phyloP scores from a whole-genome alignment of 2,797 vertebrate genomes.

The Lates japonicus region DNA sequence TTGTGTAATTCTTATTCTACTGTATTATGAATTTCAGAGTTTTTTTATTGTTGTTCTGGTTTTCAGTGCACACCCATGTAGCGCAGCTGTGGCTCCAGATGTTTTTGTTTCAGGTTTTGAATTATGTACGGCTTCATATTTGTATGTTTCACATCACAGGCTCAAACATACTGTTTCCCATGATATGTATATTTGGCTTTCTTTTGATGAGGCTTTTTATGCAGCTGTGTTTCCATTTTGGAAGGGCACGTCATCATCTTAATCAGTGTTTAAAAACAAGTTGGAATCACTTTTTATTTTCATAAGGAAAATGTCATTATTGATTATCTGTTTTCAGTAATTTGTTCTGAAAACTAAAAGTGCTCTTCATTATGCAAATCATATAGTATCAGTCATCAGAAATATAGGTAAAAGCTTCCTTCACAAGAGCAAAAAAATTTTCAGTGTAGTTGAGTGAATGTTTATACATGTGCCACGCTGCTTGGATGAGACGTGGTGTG shows the following conservation, averaged over 20 bases:
- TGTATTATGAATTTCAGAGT: conserved; percentile 43
- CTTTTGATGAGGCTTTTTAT: conserved; percentile 23
- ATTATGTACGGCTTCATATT: conserved; percentile 56
- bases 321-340: background rate
- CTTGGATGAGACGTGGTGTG: conserved; percentile 20
- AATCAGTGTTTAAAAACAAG: background rate
- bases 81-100: conserved; percentile 60
- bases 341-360: background rate
- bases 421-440: background rate
- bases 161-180: conserved; percentile 43
- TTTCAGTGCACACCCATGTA: conserved; percentile 39
- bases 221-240: conserved; percentile 6
- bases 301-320: background rate
- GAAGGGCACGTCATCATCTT: background rate
- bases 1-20: conserved; percentile 52
- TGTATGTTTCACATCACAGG: conserved; percentile 45
- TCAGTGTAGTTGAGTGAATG: background rate
- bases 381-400: background rate
- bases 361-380: background rate
- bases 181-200: background rate
- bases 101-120: conserved; percentile 68
- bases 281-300: background rate
- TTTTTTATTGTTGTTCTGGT: conserved; percentile 43
- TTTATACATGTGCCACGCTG: background rate
- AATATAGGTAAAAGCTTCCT: background rate